Percentiles rank a stretch among this genome's conserved stretches.
Conservation (phyloP, 1,140 invertebrate genomes). For the Musca domestica region DNA sequence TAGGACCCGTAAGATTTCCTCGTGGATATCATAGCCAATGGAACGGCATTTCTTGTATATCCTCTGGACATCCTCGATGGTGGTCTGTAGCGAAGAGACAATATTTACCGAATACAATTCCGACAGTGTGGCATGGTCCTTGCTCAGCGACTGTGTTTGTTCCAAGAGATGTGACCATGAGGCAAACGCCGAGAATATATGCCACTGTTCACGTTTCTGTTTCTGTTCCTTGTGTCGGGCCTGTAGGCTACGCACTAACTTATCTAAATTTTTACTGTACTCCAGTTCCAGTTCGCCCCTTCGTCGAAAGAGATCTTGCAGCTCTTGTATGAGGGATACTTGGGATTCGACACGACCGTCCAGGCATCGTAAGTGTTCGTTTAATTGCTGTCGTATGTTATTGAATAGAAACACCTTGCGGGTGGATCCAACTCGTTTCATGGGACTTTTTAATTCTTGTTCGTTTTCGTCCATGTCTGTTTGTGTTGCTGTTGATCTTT, state of each 20-base stretch:
- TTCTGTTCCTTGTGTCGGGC: slow-evolving; percentile 88
- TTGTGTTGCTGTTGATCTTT: background rate
- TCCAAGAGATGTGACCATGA: slow-evolving; percentile 90
- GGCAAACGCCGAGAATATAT: slow-evolving; percentile 84
- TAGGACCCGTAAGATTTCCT: slow-evolving; percentile 87
- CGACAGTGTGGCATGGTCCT: slow-evolving; percentile 82
- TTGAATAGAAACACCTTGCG: slow-evolving; percentile 74
- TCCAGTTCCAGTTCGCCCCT: slow-evolving; percentile 91
- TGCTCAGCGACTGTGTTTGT: slow-evolving; percentile 81
- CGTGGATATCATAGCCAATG: slow-evolving; percentile 90
- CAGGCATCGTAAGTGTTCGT: slow-evolving; percentile 90
- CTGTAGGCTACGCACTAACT: slow-evolving; percentile 82
- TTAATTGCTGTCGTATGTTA: slow-evolving; percentile 84
- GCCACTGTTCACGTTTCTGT: slow-evolving; percentile 91
- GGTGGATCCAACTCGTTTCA: slow-evolving; percentile 74
- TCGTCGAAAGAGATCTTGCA: slow-evolving; percentile 89
- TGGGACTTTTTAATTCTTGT: slow-evolving; percentile 67
- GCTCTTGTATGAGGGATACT: slow-evolving; percentile 80
- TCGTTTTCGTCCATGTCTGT: slow-evolving; percentile 66
- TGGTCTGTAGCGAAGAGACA: slow-evolving; percentile 75
- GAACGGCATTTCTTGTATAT: slow-evolving; percentile 90
- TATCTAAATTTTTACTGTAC: slow-evolving; percentile 89
- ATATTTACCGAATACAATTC: slow-evolving; percentile 87
- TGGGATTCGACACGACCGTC: slow-evolving; percentile 89
- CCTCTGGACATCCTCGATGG: slow-evolving; percentile 85